phyloP scores from a whole-genome alignment of 2,888 invertebrate genomes.

The Eledone cirrhosa region DNA sequence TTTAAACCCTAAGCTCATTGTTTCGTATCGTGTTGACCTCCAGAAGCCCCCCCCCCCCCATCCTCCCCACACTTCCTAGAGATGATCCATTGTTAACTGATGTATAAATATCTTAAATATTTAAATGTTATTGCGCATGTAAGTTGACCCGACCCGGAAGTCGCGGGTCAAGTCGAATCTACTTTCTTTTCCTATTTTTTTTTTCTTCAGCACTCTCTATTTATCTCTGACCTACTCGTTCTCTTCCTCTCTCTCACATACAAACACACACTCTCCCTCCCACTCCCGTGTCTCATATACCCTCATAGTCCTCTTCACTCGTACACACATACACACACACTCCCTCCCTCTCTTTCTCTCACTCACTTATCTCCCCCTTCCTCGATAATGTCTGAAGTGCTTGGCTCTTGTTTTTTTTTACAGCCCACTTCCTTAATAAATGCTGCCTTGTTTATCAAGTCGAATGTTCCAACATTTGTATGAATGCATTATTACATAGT shows the following conservation, averaged over 20 bases:
- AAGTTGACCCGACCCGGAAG: conserved; percentile 31
- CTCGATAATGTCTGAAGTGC: neutral
- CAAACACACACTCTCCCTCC: neutral
- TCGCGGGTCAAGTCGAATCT: neutral
- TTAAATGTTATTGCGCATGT: conserved; percentile 47
- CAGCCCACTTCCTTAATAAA: neutral
- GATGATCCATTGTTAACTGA: neutral
- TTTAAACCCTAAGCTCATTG: too few relatives aligned
- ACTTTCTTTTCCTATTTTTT: neutral
- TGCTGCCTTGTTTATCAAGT: too few relatives aligned
- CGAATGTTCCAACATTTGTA: too few relatives aligned
- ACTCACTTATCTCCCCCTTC: neutral
- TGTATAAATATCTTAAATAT: conserved; percentile 52
- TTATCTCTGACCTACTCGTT: neutral
- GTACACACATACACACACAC: too few relatives aligned
- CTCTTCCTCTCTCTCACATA: neutral
- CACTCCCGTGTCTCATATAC: neutral
- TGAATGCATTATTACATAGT: too few relatives aligned
- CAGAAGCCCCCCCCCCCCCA: too few relatives aligned
- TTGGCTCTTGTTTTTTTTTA: neutral
- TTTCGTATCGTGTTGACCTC: too few relatives aligned
- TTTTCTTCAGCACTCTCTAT: neutral
- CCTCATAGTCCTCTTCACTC: too few relatives aligned
- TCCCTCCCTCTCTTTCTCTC: neutral
- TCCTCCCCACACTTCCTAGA: too few relatives aligned